Percentiles rank a stretch among this genome's conserved stretches.
These are phyloP conservation scores for Ectemnius continuus DNA, from an alignment of 2,888 invertebrate species.

Conservation along the genomic window DNA sequence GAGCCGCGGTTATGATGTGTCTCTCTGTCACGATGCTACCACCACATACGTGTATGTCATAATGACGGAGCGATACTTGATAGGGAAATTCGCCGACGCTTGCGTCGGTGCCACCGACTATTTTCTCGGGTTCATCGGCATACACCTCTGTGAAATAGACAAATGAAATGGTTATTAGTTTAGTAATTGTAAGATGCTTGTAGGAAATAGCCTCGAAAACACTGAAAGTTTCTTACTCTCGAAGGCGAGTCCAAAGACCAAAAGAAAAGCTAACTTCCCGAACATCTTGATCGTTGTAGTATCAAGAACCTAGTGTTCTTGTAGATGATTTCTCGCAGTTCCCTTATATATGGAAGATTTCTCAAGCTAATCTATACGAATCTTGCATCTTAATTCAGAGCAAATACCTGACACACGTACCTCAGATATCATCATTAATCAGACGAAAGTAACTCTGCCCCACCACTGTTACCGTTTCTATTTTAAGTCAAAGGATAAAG, in stretches of 20 bases:
- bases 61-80: conserved; percentile 30
- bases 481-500: no score
- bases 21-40: conserved; percentile 37
- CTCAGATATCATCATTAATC: no score
- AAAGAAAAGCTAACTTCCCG: background rate
- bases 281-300: background rate
- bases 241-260: background rate
- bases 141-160: background rate
- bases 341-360: no score
- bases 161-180: background rate
- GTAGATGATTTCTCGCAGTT: no score
- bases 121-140: conserved; percentile 16
- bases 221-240: background rate
- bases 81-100: conserved; percentile 34
- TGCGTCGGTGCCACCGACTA: conserved; percentile 29
- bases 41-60: conserved; percentile 41
- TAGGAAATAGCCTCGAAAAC: background rate
- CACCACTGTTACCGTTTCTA: no score
- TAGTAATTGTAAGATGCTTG: no score
- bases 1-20: conserved; percentile 50
- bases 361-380: no score
- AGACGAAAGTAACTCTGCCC: no score
- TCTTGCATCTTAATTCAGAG: background rate
- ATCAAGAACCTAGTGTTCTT: background rate
- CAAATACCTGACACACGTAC: background rate